Conservation (phyloP, 2,797 vertebrate species). For the Chelon labrosus region DNA sequence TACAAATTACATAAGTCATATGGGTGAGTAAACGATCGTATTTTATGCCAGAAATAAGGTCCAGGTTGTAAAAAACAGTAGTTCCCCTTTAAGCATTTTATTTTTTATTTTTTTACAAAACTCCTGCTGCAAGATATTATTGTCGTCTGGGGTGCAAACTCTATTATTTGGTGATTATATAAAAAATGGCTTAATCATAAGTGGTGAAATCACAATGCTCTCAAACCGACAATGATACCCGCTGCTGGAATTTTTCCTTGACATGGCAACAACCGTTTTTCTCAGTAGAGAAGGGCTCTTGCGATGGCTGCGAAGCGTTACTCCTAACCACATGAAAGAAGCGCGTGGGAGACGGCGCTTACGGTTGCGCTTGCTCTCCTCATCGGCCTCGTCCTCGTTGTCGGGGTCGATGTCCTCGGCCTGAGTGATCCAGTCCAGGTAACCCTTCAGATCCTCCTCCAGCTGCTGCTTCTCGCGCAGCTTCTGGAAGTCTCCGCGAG, state of each 20-base stretch:
- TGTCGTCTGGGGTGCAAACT: constrained; percentile 10
- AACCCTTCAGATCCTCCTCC: constrained; percentile 98
- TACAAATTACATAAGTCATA: too few relatives aligned
- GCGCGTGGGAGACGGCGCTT: constrained; percentile 59
- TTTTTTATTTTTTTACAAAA: neutral
- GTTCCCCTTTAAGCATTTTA: too few relatives aligned
- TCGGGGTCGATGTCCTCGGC: constrained; percentile 99
- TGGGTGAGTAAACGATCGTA: too few relatives aligned
- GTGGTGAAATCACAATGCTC: constrained; percentile 12
- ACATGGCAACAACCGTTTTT: neutral
- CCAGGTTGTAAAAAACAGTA: too few relatives aligned
- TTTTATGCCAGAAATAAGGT: too few relatives aligned
- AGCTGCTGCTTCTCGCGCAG: constrained; percentile 98
- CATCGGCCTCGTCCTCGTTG: constrained; percentile 95
- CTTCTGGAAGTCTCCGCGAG: constrained; percentile 98
- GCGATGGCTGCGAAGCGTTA: constrained; percentile 1
- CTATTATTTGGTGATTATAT: constrained; percentile 10
- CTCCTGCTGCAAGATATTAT: constrained; percentile 6
- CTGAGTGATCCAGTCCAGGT: constrained; percentile 99
- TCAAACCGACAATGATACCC: constrained; percentile 13
- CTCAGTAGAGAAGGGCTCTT: constrained; percentile 5
- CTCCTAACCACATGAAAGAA: neutral
- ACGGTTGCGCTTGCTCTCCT: constrained; percentile 95
- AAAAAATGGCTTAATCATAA: constrained; percentile 12
- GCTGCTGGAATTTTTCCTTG: constrained; percentile 15